Evolutionary conservation across 2,888 invertebrate genomes (phyloP).

Genomic region (Pseudococcus longispinus): DNA sequence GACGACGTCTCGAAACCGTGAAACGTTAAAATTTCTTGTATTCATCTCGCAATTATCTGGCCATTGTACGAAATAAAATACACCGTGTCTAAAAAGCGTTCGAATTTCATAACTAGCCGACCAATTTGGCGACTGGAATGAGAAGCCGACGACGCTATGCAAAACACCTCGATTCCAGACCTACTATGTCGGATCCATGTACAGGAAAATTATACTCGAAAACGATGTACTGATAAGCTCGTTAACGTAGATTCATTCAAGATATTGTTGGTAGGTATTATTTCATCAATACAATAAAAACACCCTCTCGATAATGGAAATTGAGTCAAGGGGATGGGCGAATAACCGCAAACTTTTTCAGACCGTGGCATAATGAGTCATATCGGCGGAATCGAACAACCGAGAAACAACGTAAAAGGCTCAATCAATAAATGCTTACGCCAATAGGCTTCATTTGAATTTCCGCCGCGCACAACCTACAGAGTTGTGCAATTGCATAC

Average conservation of each 20-base stretch:
- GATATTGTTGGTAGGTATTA: background rate
- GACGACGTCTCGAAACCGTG: background rate
- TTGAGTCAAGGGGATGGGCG: background rate
- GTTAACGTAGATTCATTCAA: background rate
- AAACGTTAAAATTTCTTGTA: background rate
- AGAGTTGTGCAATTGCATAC: background rate
- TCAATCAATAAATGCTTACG: constrained; percentile 15
- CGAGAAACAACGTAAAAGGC: background rate
- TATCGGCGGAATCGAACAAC: background rate
- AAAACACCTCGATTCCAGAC: background rate
- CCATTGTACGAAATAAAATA: background rate
- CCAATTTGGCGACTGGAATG: background rate
- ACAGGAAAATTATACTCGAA: background rate
- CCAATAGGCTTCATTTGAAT: background rate
- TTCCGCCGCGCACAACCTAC: constrained; percentile 2
- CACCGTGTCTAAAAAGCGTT: background rate
- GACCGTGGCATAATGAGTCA: constrained; percentile 3
- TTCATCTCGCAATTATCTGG: background rate
- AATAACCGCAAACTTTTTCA: background rate
- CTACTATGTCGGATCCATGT: background rate
- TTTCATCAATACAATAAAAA: background rate
- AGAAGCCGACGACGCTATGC: background rate
- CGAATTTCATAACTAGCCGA: background rate
- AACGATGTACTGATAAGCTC: background rate
- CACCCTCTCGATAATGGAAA: background rate